Conservation (phyloP, 2,797 vertebrate species). For the Catostomus latipinnis region DNA sequence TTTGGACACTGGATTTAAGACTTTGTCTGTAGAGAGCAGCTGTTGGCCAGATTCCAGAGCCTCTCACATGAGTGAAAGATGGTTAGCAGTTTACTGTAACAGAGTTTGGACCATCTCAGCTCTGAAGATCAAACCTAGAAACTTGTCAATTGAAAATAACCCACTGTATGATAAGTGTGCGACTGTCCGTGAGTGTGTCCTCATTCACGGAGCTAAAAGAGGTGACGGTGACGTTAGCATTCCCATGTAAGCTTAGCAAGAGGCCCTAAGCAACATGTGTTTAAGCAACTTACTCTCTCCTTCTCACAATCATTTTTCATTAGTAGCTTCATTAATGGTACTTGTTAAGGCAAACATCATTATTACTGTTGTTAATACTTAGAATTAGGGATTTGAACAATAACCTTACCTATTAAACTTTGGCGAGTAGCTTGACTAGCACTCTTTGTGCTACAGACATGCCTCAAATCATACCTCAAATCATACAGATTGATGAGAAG, state of each 20-base stretch:
- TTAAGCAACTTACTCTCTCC: constrained; percentile 19
- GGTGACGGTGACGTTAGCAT: constrained; percentile 46
- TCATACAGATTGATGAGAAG: too few relatives aligned
- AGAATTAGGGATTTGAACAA: background rate
- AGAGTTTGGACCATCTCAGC: constrained; percentile 3
- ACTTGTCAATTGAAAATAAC: constrained; percentile 35
- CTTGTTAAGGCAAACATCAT: background rate
- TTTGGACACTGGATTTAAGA: constrained; percentile 15
- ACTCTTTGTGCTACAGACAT: background rate
- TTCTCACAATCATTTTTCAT: constrained; percentile 23
- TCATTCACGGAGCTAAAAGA: constrained; percentile 47
- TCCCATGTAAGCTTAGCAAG: constrained; percentile 49
- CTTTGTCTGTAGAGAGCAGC: constrained; percentile 19
- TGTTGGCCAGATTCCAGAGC: constrained; percentile 14
- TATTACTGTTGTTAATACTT: background rate
- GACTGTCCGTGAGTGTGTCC: constrained; percentile 53
- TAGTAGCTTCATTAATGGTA: background rate
- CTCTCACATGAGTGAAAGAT: constrained; percentile 26
- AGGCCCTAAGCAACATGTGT: constrained; percentile 66
- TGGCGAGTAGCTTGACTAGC: background rate
- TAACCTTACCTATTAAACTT: background rate
- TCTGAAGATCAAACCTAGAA: constrained; percentile 33
- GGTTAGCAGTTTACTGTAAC: constrained; percentile 28
- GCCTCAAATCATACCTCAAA: too few relatives aligned
- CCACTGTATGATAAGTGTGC: constrained; percentile 7